These are phyloP conservation scores for Poeciliopsis presidionis DNA, from an alignment of 2,797 vertebrate species.

Conservation along the genomic window DNA sequence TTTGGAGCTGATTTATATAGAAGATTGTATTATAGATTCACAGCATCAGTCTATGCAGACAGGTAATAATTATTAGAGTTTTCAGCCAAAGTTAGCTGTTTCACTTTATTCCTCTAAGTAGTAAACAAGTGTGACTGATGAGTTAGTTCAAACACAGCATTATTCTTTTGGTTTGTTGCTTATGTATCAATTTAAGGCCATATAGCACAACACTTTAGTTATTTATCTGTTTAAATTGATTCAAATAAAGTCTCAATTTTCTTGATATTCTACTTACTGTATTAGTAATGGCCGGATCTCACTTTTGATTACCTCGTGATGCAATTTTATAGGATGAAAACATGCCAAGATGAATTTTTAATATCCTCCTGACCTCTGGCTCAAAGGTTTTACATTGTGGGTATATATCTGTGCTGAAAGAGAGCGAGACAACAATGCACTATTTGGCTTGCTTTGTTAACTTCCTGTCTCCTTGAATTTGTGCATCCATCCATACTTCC, in stretches of 20 bases:
- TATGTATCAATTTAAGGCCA: not conserved
- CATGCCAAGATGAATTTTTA: constrained; percentile 70
- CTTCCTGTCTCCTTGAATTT: not conserved
- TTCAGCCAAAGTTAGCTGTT: not conserved
- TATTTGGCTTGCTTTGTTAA: not conserved
- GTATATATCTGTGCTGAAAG: not conserved
- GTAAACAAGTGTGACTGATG: not conserved
- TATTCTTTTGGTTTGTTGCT: not conserved
- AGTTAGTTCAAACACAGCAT: not conserved
- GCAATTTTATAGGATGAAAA: constrained; percentile 54
- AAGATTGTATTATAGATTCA: not conserved
- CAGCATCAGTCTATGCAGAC: too few species aligned
- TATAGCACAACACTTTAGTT: not conserved
- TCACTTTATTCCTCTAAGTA: not conserved
- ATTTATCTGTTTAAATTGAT: not conserved
- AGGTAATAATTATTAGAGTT: not conserved
- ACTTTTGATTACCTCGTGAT: constrained; percentile 52
- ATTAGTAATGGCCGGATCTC: constrained; percentile 15
- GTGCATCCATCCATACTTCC: not conserved
- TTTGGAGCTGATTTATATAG: not conserved
- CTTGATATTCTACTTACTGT: not conserved
- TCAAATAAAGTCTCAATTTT: not conserved
- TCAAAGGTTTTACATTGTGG: not conserved
- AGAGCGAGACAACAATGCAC: not conserved
- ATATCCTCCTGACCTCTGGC: constrained; percentile 43